Evolutionary conservation across 2,888 invertebrate genomes (phyloP).

Genomic region (Netelia melanura): DNA sequence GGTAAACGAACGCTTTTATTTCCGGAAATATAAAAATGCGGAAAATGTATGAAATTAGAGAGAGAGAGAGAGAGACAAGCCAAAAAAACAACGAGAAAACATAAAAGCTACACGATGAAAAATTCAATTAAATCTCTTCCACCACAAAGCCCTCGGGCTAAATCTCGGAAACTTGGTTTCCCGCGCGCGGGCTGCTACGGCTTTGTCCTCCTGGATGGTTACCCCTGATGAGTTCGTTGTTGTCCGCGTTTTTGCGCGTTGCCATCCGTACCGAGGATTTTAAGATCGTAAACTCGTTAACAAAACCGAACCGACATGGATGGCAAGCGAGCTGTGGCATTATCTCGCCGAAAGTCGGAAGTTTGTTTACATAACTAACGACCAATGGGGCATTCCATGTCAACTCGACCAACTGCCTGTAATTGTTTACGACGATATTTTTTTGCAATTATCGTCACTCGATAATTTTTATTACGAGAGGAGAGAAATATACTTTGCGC

Average conservation of each 20-base stretch:
- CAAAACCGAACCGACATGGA: conserved; percentile 45
- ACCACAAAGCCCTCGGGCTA: conserved; percentile 15
- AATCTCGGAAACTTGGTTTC: conserved; percentile 22
- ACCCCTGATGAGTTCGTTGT: conserved; percentile 36
- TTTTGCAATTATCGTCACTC: background rate
- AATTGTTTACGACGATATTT: background rate
- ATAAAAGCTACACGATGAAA: conserved; percentile 34
- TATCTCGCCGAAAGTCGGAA: conserved; percentile 53
- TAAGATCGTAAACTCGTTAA: conserved; percentile 61
- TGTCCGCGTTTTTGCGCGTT: conserved; percentile 38
- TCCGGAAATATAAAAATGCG: conserved; percentile 18
- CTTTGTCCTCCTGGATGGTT: conserved; percentile 54
- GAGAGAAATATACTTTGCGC: background rate
- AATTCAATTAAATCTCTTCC: conserved; percentile 60
- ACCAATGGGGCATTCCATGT: background rate
- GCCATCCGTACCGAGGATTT: conserved; percentile 16
- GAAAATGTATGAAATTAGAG: background rate
- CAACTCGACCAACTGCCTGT: conserved; percentile 2
- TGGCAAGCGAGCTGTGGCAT: conserved; percentile 43
- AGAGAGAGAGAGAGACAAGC: background rate
- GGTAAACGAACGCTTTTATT: conserved; percentile 19
- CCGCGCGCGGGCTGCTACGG: background rate
- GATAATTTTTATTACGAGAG: background rate
- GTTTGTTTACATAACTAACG: conserved; percentile 20
- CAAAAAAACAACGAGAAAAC: conserved; percentile 1